Evolutionary conservation across 2,797 vertebrate species (phyloP).

Genomic region (Glossophaga mutica): DNA sequence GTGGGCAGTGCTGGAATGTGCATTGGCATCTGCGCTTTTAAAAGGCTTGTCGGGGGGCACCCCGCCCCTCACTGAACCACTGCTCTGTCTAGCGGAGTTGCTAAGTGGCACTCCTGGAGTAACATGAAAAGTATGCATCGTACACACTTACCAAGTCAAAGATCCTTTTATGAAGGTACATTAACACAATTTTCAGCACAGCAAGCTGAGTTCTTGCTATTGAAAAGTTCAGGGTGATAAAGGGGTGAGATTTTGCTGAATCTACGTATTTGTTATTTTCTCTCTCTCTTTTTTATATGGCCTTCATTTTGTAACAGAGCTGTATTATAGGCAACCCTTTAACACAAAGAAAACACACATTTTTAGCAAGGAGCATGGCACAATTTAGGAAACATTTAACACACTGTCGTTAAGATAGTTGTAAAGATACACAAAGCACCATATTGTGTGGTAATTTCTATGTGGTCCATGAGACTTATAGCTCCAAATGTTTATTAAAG

Average conservation of each 20-base stretch:
- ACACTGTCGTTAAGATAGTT: slow-evolving; percentile 52
- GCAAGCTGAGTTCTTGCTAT: slow-evolving; percentile 10
- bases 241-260: neutral
- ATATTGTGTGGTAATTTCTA: slow-evolving; percentile 48
- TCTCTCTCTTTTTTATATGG: neutral
- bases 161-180: slow-evolving; percentile 55
- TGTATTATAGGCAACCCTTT: slow-evolving; percentile 64
- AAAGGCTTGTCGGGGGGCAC: slow-evolving; percentile 16
- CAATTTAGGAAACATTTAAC: slow-evolving; percentile 63
- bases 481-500: neutral
- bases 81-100: slow-evolving; percentile 36
- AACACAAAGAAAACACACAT: slow-evolving; percentile 46
- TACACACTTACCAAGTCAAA: slow-evolving; percentile 22
- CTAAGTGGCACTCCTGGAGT: slow-evolving; percentile 36
- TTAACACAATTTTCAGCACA: slow-evolving; percentile 54
- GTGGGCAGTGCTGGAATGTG: slow-evolving; percentile 29
- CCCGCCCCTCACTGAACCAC: neutral
- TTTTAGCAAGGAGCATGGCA: neutral
- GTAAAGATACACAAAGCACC: slow-evolving; percentile 67
- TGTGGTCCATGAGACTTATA: neutral
- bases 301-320: slow-evolving; percentile 49
- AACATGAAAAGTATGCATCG: slow-evolving; percentile 59
- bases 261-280: neutral
- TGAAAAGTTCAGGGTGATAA: slow-evolving; percentile 57
- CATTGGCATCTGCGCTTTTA: slow-evolving; percentile 39